Evolutionary conservation across 2,113 vertebrate genomes (phyloP).

Genomic region (Pluvialis apricaria): DNA sequence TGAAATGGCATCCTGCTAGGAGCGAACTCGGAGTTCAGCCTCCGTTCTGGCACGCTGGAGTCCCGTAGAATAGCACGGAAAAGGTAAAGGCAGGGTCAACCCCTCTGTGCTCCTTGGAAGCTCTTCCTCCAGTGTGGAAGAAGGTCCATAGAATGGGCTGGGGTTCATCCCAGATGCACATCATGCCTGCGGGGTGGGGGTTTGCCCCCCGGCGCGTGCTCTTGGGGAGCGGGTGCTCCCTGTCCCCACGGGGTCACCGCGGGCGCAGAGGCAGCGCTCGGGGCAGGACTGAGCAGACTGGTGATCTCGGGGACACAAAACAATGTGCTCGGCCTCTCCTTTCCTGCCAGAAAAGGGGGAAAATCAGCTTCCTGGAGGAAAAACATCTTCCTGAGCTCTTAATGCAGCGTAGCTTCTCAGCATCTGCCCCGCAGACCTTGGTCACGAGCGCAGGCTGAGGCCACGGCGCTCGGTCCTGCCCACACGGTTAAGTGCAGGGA

Average conservation of each 20-base stretch:
- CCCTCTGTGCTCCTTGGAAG: not conserved
- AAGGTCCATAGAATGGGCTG: too few relatives aligned
- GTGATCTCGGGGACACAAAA: rapidly evolving
- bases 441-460: too few relatives aligned
- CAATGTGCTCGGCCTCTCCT: not conserved
- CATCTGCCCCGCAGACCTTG: not conserved
- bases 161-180: not conserved
- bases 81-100: rapidly evolving
- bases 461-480: rapidly evolving
- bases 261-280: not conserved
- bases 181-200: rapidly evolving
- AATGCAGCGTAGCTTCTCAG: not conserved
- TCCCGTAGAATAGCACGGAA: not conserved
- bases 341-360: not conserved
- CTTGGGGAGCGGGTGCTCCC: not conserved
- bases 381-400: not conserved
- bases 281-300: not conserved
- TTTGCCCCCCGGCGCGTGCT: too few relatives aligned
- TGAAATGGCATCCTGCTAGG: not conserved
- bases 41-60: not conserved
- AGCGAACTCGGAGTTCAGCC: not conserved
- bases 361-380: not conserved
- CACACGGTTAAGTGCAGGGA: rapidly evolving
- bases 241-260: rapidly evolving
- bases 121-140: not conserved